Evolutionary conservation across 2,888 invertebrate species (phyloP), one percentile per base, ranked within the genome.

Genomic region (Drosophila stalkeri): DNA sequence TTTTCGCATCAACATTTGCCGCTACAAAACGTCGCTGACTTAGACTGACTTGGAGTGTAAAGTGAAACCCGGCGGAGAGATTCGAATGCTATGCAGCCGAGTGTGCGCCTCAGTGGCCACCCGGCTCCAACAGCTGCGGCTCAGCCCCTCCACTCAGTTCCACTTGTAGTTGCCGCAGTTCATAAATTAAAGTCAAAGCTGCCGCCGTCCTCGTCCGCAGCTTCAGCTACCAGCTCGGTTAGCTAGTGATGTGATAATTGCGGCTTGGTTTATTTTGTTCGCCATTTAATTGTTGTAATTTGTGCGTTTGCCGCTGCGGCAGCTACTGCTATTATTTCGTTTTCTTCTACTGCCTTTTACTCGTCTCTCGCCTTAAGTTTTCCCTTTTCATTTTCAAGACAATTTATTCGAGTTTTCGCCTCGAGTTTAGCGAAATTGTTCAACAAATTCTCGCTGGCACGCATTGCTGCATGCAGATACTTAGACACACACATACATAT

Each of bases 241-340:
- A 54, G 72, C 65, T 66, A 80, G 82, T 86, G 86, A 86, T 86
- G 86, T 86, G 86, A 86, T 86, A 86, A 86, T 86, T 87, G 87
- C 87, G 82, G 82, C 84, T 86, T 80, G 86, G 87, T 86, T 87
- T 89, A 84, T 80, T 89, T 81, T 82, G 86, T 84, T 86, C 77
- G 87, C 89, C 85, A 81, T 87, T 86, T 87, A 89, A 87, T 87
- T 87, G 89, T 87, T 86, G 89, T 86, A 87, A 87, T 87, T 86
- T 86, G 89, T 86, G 88, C 81, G 72, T 82, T 82, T 70, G 67
- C 60, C 56, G 68, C 51, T 41, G 31, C 54, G n/a, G 55, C 49
- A 43, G 20, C 43, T 63, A 18, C 65, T 68, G 59, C 71, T 77
- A 69, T 66, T 72, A 73, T 72, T 72, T 47, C 55, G 9, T 39